Evolutionary conservation across 2,113 vertebrate genomes (phyloP).

Genomic region (Dolichallabes microphthalmus): DNA sequence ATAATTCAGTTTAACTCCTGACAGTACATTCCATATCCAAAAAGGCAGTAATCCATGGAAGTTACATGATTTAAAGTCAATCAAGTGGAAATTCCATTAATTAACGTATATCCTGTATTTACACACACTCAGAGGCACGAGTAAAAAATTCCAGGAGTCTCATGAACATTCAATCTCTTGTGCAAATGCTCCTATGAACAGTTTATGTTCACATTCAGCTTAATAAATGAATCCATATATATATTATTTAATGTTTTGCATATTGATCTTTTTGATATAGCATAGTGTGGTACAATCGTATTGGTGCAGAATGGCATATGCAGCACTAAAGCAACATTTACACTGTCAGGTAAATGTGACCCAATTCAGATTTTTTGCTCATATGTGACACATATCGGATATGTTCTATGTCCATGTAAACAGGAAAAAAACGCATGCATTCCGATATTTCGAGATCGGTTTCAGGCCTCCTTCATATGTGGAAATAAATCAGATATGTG

Average conservation of each 20-base stretch:
- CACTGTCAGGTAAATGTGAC: no score
- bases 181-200: background rate
- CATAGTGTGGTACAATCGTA: background rate
- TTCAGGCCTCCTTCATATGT: no score
- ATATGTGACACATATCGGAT: no score
- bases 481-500: no score
- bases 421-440: no score
- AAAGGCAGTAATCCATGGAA: background rate
- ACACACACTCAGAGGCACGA: background rate
- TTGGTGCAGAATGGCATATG: no score
- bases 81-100: background rate
- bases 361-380: no score
- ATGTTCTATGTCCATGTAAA: no score
- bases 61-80: background rate
- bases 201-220: background rate
- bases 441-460: no score
- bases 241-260: background rate
- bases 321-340: no score
- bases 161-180: background rate
- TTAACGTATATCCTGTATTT: background rate
- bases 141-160: background rate
- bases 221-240: background rate
- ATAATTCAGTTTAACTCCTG: background rate
- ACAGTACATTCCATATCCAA: background rate
- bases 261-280: background rate